Evolutionary conservation across 2,797 vertebrate genomes (phyloP), one percentile per base, ranked within the genome.

Genomic region (Sebastes nivosus): DNA sequence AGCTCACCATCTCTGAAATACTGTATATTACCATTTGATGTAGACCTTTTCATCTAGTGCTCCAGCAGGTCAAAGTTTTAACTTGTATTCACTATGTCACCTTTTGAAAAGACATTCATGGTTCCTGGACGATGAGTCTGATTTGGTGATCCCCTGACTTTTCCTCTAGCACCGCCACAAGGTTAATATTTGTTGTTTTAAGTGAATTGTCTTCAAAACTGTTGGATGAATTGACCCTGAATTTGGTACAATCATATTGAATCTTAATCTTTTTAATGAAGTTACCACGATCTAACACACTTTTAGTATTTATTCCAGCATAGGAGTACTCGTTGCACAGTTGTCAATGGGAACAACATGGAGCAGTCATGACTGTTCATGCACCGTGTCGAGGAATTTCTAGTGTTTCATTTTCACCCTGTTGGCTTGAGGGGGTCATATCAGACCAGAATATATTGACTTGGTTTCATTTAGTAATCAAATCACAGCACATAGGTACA

Each of bases 381-480:
- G 50, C 12, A 22, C n/a, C n/a, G 9, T n/a, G 20, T 54, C 5
- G 20, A 54, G 52, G 52, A 0, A 54, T 52, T 52, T 52, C 46
- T n/a, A 20, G 18, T 52, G 50, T 50, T 54, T 34, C 4, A 24
- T 24, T 67, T 67, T 27, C n/a, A 32, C 4, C 22, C 2, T 24
- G 4, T 57, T 32, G 11, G 5, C 9, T 68, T 24, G 5, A 6
- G 4, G 52, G 5, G 7, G 20, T 46, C 67, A 63, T 2, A 42
- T 52, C 14, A 6, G 6, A 71, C 29, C 27, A n/a, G 5, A 75
- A 16, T 3, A 50, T 1, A 16, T 67, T 12, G 2, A 42, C 16
- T 12, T 57, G 5, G 13, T 74, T 42, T 63, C 1, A 24, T 67
- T 75, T 27, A 30, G 63, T 59, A 74, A 77, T 85, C 71, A 80